A percentile compares a stretch with the other conserved stretches of the same genome.
These are phyloP conservation scores for Lutjanus erythropterus DNA, from an alignment of 2,113 vertebrate species.

Conservation along the genomic window DNA sequence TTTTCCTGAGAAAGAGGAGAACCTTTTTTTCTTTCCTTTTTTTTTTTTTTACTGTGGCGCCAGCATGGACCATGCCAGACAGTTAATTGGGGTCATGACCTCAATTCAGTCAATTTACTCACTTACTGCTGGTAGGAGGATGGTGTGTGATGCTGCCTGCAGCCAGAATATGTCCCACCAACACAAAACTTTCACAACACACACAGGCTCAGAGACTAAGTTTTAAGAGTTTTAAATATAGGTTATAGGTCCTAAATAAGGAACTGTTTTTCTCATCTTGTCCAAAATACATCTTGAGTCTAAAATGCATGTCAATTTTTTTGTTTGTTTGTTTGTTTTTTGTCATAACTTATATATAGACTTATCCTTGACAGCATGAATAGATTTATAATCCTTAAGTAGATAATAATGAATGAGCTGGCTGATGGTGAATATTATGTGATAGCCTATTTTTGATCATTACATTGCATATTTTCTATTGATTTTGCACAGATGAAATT, in stretches of 20 bases:
- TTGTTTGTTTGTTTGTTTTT: neutral
- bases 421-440: neutral
- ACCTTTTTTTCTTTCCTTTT: neutral
- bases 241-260: too few species aligned
- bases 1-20: neutral
- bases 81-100: constrained; percentile 56
- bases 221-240: neutral
- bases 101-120: constrained; percentile 47
- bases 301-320: neutral
- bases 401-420: neutral
- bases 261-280: too few species aligned
- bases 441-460: neutral
- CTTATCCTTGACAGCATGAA: neutral
- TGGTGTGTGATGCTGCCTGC: neutral
- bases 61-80: constrained; percentile 49
- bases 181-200: neutral
- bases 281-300: neutral
- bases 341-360: too few species aligned
- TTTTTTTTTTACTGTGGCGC: constrained; percentile 13
- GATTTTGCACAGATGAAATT: neutral
- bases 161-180: neutral
- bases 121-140: constrained; percentile 1
- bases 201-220: neutral
- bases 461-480: neutral
- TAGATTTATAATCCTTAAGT: neutral